These are phyloP conservation scores for Ditylenchus weischeri DNA, from an alignment of 2,888 invertebrate genomes.

Conservation along the genomic window DNA sequence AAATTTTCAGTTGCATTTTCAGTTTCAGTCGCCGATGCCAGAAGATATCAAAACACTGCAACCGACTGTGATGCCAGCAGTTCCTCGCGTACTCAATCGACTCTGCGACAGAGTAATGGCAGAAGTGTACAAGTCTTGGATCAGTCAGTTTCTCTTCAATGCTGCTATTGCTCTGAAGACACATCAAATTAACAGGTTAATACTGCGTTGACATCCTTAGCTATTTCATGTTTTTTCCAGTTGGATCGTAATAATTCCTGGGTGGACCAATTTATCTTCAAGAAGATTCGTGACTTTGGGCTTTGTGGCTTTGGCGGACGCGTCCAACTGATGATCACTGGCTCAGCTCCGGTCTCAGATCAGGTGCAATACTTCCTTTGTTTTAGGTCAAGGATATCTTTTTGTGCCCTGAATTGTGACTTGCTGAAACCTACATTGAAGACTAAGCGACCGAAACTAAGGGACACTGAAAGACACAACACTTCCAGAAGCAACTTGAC, in stretches of 20 bases:
- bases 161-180: constrained; percentile 52
- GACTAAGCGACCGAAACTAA: constrained; percentile 74
- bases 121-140: constrained; percentile 54
- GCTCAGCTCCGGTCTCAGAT: constrained; percentile 89
- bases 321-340: constrained; percentile 63
- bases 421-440: constrained; percentile 92
- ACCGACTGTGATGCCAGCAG: constrained; percentile 91
- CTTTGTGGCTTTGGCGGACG: constrained; percentile 55
- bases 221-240: constrained; percentile 53
- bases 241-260: constrained; percentile 60
- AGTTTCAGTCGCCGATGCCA: constrained; percentile 72
- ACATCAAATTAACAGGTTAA: constrained; percentile 49
- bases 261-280: constrained; percentile 61
- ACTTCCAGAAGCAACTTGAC: constrained; percentile 39
- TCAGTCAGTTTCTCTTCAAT: constrained; percentile 52
- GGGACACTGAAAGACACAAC: no score
- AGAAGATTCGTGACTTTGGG: constrained; percentile 58
- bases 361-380: constrained; percentile 73
- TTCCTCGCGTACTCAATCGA: constrained; percentile 87
- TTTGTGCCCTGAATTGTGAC: constrained; percentile 87
- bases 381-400: constrained; percentile 75
- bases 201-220: neutral
- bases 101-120: constrained; percentile 76
- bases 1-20: neutral
- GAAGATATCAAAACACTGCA: constrained; percentile 81